A percentile compares a stretch with the other conserved stretches of the same genome.
phyloP scores from a whole-genome alignment of 1,140 invertebrate genomes.

The Papilio helenus region DNA sequence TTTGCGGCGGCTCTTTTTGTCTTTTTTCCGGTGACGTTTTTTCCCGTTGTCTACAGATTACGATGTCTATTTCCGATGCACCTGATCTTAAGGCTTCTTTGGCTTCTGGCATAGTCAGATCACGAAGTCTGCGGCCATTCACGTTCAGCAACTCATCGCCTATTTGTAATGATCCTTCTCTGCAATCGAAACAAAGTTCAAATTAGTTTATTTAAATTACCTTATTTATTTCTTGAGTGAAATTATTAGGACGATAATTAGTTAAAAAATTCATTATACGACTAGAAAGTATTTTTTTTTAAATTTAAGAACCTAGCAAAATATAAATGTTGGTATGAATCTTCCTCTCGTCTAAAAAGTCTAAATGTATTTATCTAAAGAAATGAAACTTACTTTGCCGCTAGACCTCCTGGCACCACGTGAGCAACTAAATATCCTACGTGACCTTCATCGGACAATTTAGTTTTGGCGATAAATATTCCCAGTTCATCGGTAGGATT shows the following conservation, averaged over 20 bases:
- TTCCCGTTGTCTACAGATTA: conserved; percentile 84
- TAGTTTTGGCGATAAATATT: conserved; percentile 92
- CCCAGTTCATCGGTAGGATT: conserved; percentile 89
- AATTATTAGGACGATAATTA: not conserved
- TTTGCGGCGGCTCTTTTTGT: conserved; percentile 66
- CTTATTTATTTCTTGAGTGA: not conserved
- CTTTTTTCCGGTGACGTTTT: conserved; percentile 53
- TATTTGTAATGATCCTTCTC: conserved; percentile 89
- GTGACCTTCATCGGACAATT: conserved; percentile 85
- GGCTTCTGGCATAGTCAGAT: conserved; percentile 90
- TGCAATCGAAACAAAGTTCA: conserved; percentile 70
- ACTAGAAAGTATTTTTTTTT: no score
- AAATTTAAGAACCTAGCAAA: no score
- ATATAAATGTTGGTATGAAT: not conserved
- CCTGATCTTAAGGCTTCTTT: conserved; percentile 87
- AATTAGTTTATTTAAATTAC: conserved; percentile 23
- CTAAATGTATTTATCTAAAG: not conserved
- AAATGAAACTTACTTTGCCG: conserved; percentile 86
- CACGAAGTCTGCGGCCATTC: conserved; percentile 89
- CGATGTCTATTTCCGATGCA: conserved; percentile 89
- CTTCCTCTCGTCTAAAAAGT: not conserved
- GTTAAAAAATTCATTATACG: not conserved
- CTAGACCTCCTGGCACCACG: conserved; percentile 90
- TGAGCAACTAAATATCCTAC: conserved; percentile 93
- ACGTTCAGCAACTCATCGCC: conserved; percentile 94